Conservation (phyloP, 2,113 vertebrate species). For the Helogale parvula region DNA sequence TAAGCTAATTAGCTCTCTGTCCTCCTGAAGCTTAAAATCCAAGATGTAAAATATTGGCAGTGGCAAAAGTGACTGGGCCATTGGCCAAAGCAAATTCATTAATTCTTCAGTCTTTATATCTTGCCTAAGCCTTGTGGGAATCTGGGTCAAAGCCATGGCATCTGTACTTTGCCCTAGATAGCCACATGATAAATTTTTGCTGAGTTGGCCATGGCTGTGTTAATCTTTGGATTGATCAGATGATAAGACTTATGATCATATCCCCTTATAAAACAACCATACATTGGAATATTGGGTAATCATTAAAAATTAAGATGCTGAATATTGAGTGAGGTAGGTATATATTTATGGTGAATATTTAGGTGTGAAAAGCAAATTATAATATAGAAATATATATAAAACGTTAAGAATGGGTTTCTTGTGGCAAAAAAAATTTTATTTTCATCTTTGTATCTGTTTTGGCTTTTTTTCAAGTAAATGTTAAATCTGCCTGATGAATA, state of each 20-base stretch:
- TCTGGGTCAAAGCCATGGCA: not conserved
- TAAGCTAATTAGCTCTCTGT: slow-evolving; percentile 38
- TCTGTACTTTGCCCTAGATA: not conserved
- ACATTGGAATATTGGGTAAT: slow-evolving; percentile 34
- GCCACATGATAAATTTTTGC: slow-evolving; percentile 8
- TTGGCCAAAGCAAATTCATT: slow-evolving; percentile 29
- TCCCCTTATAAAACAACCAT: not conserved
- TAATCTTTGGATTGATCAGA: slow-evolving; percentile 36
- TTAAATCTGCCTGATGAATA: not conserved
- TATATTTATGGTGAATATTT: slow-evolving; percentile 21
- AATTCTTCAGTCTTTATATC: slow-evolving; percentile 30
- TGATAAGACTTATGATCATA: not conserved
- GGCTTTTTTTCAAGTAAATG: slow-evolving; percentile 8
- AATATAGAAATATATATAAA: not conserved
- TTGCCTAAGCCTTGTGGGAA: slow-evolving; percentile 47
- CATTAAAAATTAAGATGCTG: slow-evolving; percentile 4
- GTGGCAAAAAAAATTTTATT: slow-evolving; percentile 46
- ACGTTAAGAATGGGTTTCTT: slow-evolving; percentile 30
- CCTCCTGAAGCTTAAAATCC: slow-evolving; percentile 44
- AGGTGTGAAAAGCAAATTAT: not conserved
- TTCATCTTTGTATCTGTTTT: slow-evolving; percentile 14
- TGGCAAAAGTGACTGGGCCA: slow-evolving; percentile 32
- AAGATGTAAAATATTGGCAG: slow-evolving; percentile 52
- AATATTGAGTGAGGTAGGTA: not conserved
- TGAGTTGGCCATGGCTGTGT: not conserved